Evolutionary conservation across 2,113 vertebrate genomes (phyloP).

Genomic region (Falcunculus frontatus): DNA sequence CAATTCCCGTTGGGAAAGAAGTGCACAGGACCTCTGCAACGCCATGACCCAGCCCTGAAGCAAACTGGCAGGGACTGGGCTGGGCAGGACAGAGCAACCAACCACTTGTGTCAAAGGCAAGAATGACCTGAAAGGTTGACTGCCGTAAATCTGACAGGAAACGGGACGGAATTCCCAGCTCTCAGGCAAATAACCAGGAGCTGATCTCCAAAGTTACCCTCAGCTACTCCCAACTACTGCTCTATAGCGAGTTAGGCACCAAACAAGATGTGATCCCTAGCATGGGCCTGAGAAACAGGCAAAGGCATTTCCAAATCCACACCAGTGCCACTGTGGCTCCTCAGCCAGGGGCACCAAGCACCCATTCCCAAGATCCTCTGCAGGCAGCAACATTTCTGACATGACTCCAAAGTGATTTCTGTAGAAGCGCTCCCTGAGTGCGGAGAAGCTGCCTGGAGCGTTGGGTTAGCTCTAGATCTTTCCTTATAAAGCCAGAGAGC

Average conservation of each 20-base stretch:
- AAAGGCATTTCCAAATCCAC: not conserved
- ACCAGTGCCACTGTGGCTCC: not conserved
- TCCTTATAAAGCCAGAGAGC: not conserved
- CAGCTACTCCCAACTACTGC: not conserved
- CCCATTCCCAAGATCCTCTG: not conserved
- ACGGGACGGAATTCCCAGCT: not conserved
- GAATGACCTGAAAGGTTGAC: not conserved
- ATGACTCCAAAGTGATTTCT: not conserved
- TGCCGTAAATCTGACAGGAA: not conserved
- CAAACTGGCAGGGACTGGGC: not conserved
- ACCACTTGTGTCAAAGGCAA: not conserved
- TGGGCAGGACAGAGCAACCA: not conserved
- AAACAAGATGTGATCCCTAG: fast-evolving
- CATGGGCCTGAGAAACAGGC: not conserved
- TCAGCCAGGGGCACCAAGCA: not conserved
- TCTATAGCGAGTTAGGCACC: fast-evolving
- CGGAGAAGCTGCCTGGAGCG: not conserved
- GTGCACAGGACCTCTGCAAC: not conserved
- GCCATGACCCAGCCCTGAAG: not conserved
- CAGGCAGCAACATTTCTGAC: not conserved
- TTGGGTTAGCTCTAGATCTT: not conserved
- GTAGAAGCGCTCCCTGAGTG: not conserved
- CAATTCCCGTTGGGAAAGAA: fast-evolving
- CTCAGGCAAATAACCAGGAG: not conserved
- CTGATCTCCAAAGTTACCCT: not conserved